Conservation (phyloP, 2,113 vertebrate species). For the Apodemus sylvaticus region DNA sequence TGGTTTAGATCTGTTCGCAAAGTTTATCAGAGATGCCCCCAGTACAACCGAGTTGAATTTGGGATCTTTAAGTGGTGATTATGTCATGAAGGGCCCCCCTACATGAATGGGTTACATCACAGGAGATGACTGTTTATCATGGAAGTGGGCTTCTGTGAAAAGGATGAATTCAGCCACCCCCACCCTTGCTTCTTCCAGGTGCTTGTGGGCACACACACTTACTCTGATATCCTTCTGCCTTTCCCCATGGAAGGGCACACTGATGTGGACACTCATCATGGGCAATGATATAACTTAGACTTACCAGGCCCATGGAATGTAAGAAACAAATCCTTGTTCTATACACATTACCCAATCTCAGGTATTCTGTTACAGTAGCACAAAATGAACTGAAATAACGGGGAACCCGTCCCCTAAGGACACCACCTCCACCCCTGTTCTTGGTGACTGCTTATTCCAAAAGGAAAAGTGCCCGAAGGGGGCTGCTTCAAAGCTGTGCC, state of each 20-base stretch:
- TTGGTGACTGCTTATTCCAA: background rate
- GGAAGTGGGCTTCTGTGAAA: background rate
- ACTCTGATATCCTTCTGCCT: background rate
- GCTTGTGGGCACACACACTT: rapidly evolving
- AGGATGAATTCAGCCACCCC: background rate
- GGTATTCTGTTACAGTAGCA: background rate
- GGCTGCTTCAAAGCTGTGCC: constrained; percentile 55
- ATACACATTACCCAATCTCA: background rate
- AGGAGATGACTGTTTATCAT: background rate
- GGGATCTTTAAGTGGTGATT: background rate
- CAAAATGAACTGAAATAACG: background rate
- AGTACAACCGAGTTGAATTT: background rate
- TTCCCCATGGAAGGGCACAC: background rate
- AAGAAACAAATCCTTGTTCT: background rate
- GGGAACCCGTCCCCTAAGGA: background rate
- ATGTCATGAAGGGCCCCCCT: too few relatives aligned
- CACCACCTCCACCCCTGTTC: background rate
- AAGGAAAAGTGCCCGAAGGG: background rate
- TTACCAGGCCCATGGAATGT: background rate
- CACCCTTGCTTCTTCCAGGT: background rate
- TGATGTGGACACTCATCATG: background rate
- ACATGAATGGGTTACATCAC: too few relatives aligned
- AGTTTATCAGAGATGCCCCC: background rate
- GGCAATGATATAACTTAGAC: background rate
- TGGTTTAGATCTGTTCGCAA: background rate